phyloP scores from a whole-genome alignment of 2,888 invertebrate genomes.

The Drosophila dives region DNA sequence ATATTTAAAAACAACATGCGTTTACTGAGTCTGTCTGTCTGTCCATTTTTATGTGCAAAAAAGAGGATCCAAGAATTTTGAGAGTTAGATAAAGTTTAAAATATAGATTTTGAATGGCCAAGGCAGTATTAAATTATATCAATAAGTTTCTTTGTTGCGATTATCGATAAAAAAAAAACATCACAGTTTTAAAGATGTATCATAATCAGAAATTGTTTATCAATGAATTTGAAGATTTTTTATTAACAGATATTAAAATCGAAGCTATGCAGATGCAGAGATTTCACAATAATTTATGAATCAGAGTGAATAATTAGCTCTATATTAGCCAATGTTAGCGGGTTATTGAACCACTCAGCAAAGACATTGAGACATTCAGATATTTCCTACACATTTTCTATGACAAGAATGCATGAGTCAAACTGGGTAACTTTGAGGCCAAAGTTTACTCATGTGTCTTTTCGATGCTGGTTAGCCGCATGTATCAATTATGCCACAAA shows the following conservation, averaged over 20 bases:
- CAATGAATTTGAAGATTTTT: neutral
- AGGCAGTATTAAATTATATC: no score
- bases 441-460: constrained; percentile 29
- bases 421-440: constrained; percentile 9
- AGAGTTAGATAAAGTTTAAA: no score
- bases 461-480: neutral
- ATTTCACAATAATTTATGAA: constrained; percentile 41
- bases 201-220: neutral
- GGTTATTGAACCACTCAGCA: constrained; percentile 49
- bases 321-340: constrained; percentile 20
- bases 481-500: constrained; percentile 28
- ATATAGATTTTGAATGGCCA: no score
- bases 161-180: no score
- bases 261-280: neutral
- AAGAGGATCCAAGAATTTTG: no score
- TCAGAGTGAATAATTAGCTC: constrained; percentile 26
- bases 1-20: neutral
- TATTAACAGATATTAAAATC: constrained; percentile 2
- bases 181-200: no score
- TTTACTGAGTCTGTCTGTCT: no score
- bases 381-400: constrained; percentile 10
- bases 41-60: no score
- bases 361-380: constrained; percentile 24
- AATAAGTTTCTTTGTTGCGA: no score
- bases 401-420: constrained; percentile 44